A percentile compares a stretch with the other conserved stretches of the same genome.
Conservation (phyloP, 2,113 vertebrate genomes). For the Sula dactylatra region DNA sequence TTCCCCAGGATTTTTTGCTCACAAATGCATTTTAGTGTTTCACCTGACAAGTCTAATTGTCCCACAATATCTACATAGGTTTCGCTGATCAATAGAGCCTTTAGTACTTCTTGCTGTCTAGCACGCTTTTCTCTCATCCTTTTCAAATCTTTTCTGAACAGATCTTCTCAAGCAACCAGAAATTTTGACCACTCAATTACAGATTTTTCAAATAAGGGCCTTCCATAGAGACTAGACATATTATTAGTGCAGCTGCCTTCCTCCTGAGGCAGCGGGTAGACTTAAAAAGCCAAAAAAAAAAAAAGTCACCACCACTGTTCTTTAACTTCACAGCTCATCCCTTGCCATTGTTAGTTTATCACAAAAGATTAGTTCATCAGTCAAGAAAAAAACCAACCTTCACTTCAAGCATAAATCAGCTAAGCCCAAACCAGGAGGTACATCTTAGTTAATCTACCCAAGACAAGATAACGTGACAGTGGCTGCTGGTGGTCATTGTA, state of each 20-base stretch:
- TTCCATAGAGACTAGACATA: slow-evolving; percentile 35
- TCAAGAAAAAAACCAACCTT: neutral
- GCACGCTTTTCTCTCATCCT: neutral
- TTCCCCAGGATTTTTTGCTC: neutral
- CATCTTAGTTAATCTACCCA: neutral
- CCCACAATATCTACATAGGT: neutral
- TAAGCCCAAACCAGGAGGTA: neutral
- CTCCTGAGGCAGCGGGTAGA: neutral
- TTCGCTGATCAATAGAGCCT: neutral
- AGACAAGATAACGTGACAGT: neutral
- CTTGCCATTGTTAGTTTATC: neutral
- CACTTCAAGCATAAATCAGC: neutral
- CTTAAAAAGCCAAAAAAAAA: neutral
- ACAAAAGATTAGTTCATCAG: neutral
- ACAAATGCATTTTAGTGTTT: neutral
- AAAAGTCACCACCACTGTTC: neutral
- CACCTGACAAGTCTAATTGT: neutral
- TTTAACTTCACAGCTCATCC: neutral
- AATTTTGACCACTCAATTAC: slow-evolving; percentile 69
- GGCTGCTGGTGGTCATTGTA: neutral
- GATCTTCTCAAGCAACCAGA: slow-evolving; percentile 50
- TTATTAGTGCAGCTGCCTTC: slow-evolving; percentile 27
- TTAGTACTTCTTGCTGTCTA: neutral
- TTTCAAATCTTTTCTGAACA: slow-evolving; percentile 58
- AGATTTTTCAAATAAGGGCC: slow-evolving; percentile 61